Conservation (phyloP, 2,888 invertebrate species). For the Chamaedrilus cognettii region DNA sequence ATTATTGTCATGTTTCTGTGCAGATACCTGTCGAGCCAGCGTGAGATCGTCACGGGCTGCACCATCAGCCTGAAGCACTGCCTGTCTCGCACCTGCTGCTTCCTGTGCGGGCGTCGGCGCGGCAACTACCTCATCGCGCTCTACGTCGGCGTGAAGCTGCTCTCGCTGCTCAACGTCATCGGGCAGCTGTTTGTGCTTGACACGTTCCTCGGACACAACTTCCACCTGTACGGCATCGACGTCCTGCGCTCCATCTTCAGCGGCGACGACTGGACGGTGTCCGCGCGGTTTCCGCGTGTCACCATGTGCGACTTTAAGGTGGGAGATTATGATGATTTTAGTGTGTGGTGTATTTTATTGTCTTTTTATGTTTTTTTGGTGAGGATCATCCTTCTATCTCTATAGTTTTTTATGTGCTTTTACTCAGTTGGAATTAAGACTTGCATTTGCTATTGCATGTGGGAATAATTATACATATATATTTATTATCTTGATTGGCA, state of each 20-base stretch:
- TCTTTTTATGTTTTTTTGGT: too few relatives aligned
- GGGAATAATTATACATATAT: too few relatives aligned
- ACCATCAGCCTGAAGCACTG: slow-evolving; percentile 55
- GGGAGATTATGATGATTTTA: too few relatives aligned
- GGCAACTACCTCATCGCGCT: slow-evolving; percentile 62
- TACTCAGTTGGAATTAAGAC: too few relatives aligned
- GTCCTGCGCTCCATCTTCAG: slow-evolving; percentile 60
- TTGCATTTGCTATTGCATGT: too few relatives aligned
- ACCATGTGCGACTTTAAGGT: slow-evolving; percentile 60
- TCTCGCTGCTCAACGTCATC: slow-evolving; percentile 53
- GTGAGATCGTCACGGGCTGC: slow-evolving; percentile 47
- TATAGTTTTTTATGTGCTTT: too few relatives aligned
- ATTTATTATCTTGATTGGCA: too few relatives aligned
- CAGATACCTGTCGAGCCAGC: slow-evolving; percentile 37
- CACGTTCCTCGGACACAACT: slow-evolving; percentile 36
- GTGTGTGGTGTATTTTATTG: too few relatives aligned
- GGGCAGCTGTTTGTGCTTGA: slow-evolving; percentile 48
- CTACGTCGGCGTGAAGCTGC: slow-evolving; percentile 60
- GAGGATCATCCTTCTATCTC: too few relatives aligned
- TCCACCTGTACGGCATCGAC: slow-evolving; percentile 56
- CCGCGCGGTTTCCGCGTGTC: slow-evolving; percentile 57
- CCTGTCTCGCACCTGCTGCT: slow-evolving; percentile 56
- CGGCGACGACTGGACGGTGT: slow-evolving; percentile 56
- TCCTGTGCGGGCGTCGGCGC: slow-evolving; percentile 55
- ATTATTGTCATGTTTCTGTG: too few relatives aligned